phyloP scores from a whole-genome alignment of 2,888 invertebrate species.

The Rosalia funebris region DNA sequence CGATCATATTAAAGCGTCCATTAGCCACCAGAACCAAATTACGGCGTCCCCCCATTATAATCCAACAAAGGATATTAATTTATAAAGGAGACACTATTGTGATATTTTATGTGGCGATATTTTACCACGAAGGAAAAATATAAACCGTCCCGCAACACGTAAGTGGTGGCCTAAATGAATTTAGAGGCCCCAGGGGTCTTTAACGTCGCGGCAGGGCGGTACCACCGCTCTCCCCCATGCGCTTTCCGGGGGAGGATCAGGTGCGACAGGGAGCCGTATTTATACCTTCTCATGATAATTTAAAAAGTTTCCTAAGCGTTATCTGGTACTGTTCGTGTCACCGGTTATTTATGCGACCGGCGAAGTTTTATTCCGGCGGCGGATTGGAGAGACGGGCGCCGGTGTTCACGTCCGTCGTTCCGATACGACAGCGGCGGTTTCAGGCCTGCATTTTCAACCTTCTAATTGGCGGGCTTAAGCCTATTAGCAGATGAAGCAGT shows the following conservation, averaged over 20 bases:
- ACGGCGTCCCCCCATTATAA: too few species aligned
- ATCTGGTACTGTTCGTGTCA: constrained; percentile 17
- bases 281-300: constrained; percentile 22
- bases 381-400: background rate
- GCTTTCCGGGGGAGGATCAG: constrained; percentile 12
- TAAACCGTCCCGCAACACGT: constrained; percentile 20
- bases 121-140: constrained; percentile 18
- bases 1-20: too few species aligned
- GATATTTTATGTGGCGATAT: constrained; percentile 1
- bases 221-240: background rate
- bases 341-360: constrained; percentile 11
- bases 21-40: too few species aligned
- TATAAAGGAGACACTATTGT: too few species aligned
- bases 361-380: background rate
- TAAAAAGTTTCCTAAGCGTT: constrained; percentile 22
- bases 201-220: constrained; percentile 8
- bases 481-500: too few species aligned
- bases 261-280: constrained; percentile 8
- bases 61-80: too few species aligned
- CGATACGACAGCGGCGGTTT: too few species aligned
- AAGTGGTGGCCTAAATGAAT: constrained; percentile 26
- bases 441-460: too few species aligned
- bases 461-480: too few species aligned
- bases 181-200: constrained; percentile 22
- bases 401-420: background rate